These are phyloP conservation scores for Apamea monoglypha DNA, from an alignment of 2,888 invertebrate species.

Conservation along the genomic window DNA sequence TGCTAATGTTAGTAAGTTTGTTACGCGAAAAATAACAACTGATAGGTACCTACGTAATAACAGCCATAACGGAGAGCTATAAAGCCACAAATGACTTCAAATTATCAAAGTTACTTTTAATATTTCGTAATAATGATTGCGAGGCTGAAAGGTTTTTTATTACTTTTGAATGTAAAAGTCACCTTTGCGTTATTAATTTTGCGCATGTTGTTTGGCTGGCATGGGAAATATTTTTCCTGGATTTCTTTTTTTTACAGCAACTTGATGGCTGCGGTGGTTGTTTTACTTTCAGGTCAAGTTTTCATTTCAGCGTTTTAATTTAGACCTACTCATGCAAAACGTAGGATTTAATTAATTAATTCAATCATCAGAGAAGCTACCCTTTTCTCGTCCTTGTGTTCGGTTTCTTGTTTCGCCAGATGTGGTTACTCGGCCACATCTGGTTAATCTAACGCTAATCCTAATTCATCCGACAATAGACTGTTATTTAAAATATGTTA, in stretches of 20 bases:
- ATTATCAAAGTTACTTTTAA: constrained; percentile 64
- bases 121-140: constrained; percentile 62
- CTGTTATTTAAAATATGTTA: no score
- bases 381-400: constrained; percentile 13
- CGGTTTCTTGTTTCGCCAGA: constrained; percentile 54
- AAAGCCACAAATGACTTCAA: constrained; percentile 72
- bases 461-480: constrained; percentile 13
- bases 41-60: constrained; percentile 74
- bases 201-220: constrained; percentile 25
- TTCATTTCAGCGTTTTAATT: not conserved
- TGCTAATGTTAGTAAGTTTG: constrained; percentile 80
- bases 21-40: constrained; percentile 80
- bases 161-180: constrained; percentile 58
- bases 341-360: constrained; percentile 19
- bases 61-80: constrained; percentile 71
- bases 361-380: constrained; percentile 24
- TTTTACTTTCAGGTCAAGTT: constrained; percentile 2
- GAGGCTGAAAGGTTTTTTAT: constrained; percentile 62
- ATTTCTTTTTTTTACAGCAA: not conserved
- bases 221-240: not conserved
- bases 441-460: constrained; percentile 28
- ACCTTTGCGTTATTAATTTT: constrained; percentile 57
- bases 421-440: constrained; percentile 34
- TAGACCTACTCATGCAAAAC: not conserved
- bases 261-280: not conserved